Conservation (phyloP, 2,888 invertebrate genomes). For the Panopea generosa region DNA sequence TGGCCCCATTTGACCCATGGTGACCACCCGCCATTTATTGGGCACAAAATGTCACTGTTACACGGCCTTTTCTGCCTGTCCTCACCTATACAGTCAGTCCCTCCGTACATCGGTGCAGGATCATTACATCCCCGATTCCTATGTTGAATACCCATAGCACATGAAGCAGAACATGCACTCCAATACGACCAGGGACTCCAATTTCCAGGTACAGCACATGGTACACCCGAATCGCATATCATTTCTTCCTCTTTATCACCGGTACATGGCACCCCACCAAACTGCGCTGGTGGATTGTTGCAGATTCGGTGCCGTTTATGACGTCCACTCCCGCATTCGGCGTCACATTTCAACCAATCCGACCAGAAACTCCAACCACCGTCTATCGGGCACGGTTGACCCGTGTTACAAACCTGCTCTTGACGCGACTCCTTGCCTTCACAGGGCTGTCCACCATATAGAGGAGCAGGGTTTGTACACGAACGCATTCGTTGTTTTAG, state of each 20-base stretch:
- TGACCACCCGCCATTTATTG: constrained; percentile 50
- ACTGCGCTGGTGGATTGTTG: constrained; percentile 35
- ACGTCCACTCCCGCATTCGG: constrained; percentile 33
- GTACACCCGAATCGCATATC: constrained; percentile 30
- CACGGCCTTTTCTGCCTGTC: constrained; percentile 24
- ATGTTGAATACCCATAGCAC: constrained; percentile 23
- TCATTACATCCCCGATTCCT: constrained; percentile 29
- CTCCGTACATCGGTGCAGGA: constrained; percentile 45
- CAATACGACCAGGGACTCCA: constrained; percentile 39
- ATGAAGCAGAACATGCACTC: constrained; percentile 34
- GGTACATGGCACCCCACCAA: constrained; percentile 40
- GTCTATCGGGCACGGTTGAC: constrained; percentile 44
- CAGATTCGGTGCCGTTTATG: constrained; percentile 32
- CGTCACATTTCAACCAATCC: constrained; percentile 44
- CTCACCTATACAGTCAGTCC: constrained; percentile 32
- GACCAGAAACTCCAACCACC: constrained; percentile 59
- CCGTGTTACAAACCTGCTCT: constrained; percentile 38
- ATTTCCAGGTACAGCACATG: constrained; percentile 42
- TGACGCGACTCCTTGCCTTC: constrained; percentile 34
- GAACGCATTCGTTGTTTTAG: constrained; percentile 19
- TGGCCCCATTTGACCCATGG: constrained; percentile 38
- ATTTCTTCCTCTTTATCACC: constrained; percentile 22
- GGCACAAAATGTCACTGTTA: constrained; percentile 31
- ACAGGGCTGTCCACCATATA: constrained; percentile 50
- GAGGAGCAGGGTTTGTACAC: constrained; percentile 52